These are phyloP conservation scores for Calosoma granatense DNA, from an alignment of 1,140 invertebrate genomes.

Conservation along the genomic window DNA sequence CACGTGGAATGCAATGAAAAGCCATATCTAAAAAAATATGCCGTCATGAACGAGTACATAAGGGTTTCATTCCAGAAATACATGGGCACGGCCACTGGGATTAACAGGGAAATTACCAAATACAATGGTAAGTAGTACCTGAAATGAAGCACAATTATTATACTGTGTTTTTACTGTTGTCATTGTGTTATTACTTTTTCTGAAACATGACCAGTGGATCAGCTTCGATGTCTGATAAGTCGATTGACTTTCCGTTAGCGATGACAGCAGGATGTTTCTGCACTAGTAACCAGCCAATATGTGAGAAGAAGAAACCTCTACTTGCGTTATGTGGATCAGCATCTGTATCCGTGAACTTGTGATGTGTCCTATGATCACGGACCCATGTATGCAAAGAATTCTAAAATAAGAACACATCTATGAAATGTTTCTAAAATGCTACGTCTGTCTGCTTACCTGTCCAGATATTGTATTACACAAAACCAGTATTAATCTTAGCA, in stretches of 20 bases:
- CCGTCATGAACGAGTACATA: too few species aligned
- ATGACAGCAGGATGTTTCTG: conserved; percentile 68
- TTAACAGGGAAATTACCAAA: conserved; percentile 46
- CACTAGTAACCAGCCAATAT: conserved; percentile 73
- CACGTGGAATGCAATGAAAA: too few species aligned
- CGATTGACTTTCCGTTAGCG: conserved; percentile 51
- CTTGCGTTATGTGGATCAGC: conserved; percentile 74
- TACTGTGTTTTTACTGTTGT: too few species aligned
- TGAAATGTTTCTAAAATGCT: too few species aligned
- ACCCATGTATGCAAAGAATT: too few species aligned
- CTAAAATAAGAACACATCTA: too few species aligned
- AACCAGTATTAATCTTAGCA: too few species aligned
- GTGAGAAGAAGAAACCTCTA: conserved; percentile 75
- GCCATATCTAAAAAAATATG: too few species aligned
- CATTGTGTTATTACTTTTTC: conserved; percentile 54
- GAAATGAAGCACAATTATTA: too few species aligned
- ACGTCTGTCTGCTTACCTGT: too few species aligned
- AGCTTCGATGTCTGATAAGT: conserved; percentile 59
- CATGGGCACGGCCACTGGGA: conserved; percentile 59
- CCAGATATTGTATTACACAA: too few species aligned
- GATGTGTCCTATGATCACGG: conserved; percentile 68
- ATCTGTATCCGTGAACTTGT: conserved; percentile 71
- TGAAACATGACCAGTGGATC: conserved; percentile 70
- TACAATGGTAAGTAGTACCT: conserved; percentile 57
- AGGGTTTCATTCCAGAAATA: too few species aligned